Percentiles rank a stretch among this genome's conserved stretches.
These are phyloP conservation scores for Nothocercus nigrocapillus DNA, from an alignment of 2,113 vertebrate species.

Conservation along the genomic window DNA sequence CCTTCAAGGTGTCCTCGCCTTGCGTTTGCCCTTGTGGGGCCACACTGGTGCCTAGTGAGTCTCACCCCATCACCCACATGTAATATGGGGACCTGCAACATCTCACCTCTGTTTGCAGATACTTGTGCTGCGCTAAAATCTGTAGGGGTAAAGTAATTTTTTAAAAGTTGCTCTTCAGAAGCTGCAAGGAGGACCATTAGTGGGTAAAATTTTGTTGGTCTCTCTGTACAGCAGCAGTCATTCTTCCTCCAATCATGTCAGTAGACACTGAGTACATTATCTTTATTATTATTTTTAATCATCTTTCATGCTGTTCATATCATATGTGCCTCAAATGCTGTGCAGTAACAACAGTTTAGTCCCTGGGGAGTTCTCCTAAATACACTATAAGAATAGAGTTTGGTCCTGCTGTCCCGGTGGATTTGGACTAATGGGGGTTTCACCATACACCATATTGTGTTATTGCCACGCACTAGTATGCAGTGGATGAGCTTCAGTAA, in stretches of 20 bases:
- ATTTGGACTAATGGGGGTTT: slow-evolving; percentile 11
- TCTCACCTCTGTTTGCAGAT: not conserved
- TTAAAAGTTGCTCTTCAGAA: not conserved
- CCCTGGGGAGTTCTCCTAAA: not conserved
- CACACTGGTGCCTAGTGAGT: not conserved
- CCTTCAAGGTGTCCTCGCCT: fast-evolving
- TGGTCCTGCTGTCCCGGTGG: not conserved
- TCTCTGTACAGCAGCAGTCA: not conserved
- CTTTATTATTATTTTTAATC: not conserved
- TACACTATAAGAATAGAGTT: not conserved
- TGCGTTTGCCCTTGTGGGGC: not conserved
- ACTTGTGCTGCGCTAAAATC: not conserved
- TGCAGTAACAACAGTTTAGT: not conserved
- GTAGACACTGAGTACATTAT: not conserved
- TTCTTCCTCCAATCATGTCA: not conserved
- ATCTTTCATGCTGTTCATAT: not conserved
- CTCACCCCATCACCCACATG: not conserved
- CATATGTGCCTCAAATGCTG: not conserved
- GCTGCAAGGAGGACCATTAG: not conserved
- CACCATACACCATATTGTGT: not conserved
- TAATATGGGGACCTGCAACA: not conserved
- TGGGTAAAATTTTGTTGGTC: not conserved
- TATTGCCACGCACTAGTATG: not conserved
- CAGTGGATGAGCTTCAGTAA: not conserved
- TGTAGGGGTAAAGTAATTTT: not conserved